A percentile compares a stretch with the other conserved stretches of the same genome.
phyloP scores from a whole-genome alignment of 2,797 vertebrate species.

The Myiothlypis coronata region DNA sequence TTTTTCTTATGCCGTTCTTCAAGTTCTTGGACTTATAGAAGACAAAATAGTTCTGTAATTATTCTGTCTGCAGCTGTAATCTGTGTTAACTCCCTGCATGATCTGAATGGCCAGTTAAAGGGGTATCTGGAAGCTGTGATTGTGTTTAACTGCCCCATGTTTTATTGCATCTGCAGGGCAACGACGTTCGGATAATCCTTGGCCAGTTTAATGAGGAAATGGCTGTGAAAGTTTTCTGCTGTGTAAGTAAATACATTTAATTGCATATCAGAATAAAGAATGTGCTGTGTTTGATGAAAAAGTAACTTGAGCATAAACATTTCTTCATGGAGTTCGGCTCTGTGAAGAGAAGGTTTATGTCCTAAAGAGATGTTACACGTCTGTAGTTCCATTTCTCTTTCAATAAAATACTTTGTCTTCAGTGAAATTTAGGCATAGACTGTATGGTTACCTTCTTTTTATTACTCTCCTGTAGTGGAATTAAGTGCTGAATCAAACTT shows the following conservation, averaged over 20 bases:
- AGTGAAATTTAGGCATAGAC: background rate
- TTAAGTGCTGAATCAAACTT: background rate
- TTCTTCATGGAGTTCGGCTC: background rate
- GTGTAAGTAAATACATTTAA: conserved; percentile 83
- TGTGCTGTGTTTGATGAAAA: background rate
- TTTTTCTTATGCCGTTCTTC: background rate
- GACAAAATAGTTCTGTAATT: background rate
- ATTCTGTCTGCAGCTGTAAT: background rate
- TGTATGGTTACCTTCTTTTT: background rate
- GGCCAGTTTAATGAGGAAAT: conserved; percentile 97
- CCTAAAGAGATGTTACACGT: background rate
- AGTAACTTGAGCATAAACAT: background rate
- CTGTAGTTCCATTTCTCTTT: background rate
- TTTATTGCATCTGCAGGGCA: conserved; percentile 81
- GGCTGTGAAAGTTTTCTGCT: conserved; percentile 98
- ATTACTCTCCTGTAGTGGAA: background rate
- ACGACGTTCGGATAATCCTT: conserved; percentile 97
- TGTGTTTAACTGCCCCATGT: background rate
- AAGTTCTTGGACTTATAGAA: background rate
- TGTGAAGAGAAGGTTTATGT: background rate
- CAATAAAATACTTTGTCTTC: background rate
- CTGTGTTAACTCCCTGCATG: background rate
- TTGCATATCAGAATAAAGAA: background rate
- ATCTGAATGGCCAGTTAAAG: background rate
- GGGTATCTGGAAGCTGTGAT: background rate